A percentile compares a stretch with the other conserved stretches of the same genome.
phyloP scores from a whole-genome alignment of 1,140 invertebrate genomes.

The Cardiocondyla obscurior region DNA sequence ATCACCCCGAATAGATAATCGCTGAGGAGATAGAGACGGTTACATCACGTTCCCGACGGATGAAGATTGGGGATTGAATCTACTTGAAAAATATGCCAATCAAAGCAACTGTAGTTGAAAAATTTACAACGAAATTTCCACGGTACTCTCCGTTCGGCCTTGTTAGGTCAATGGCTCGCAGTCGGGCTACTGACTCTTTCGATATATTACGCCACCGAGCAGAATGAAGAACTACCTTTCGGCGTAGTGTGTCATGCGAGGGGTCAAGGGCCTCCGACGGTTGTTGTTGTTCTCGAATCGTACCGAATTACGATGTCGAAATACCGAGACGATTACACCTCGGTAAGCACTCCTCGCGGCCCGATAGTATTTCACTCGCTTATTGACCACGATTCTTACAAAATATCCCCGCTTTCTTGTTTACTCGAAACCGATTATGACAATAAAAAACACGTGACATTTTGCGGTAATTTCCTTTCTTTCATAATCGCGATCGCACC shows the following conservation, averaged over 20 bases:
- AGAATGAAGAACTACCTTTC: conserved; percentile 38
- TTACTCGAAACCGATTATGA: background rate
- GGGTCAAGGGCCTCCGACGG: conserved; percentile 16
- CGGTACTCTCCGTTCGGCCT: conserved; percentile 15
- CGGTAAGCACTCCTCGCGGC: background rate
- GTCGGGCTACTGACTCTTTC: conserved; percentile 32
- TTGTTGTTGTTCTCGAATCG: conserved; percentile 34
- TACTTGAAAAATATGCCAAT: conserved; percentile 7
- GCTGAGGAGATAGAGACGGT: background rate
- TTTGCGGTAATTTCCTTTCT: background rate
- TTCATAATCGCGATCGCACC: background rate
- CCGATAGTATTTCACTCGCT: background rate
- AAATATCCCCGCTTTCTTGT: background rate
- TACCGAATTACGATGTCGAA: conserved; percentile 36
- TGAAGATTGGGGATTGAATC: background rate
- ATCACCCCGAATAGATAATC: background rate
- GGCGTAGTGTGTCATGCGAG: conserved; percentile 31
- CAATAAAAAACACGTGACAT: background rate
- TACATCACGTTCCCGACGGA: background rate
- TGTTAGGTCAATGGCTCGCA: conserved; percentile 41
- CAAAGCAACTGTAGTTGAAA: background rate
- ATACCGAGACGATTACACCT: conserved; percentile 13
- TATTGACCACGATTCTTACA: conserved; percentile 12
- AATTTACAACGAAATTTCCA: background rate
- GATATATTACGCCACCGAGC: conserved; percentile 22